These are phyloP conservation scores for Synergus umbraculus DNA, from an alignment of 2,888 invertebrate species.

Conservation along the genomic window DNA sequence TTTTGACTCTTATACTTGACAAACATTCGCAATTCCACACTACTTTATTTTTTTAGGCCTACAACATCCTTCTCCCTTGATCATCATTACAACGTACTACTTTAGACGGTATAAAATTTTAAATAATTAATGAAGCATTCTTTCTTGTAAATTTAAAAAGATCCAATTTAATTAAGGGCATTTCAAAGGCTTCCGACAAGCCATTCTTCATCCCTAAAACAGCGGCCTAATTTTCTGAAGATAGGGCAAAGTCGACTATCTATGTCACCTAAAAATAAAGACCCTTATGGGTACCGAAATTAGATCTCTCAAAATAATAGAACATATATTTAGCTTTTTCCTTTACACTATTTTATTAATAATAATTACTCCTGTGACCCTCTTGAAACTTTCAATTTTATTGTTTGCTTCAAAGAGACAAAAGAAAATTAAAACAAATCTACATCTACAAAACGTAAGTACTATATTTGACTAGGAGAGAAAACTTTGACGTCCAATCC, in stretches of 20 bases:
- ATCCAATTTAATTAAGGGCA: not conserved
- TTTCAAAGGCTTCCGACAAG: not conserved
- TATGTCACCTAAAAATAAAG: constrained; percentile 29
- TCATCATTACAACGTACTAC: not conserved
- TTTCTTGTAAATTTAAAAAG: not conserved
- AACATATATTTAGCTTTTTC: not conserved
- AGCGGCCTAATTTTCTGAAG: not conserved
- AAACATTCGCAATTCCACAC: not conserved
- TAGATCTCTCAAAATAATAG: not conserved
- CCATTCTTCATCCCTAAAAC: not conserved
- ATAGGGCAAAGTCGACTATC: not conserved
- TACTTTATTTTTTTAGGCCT: not conserved
- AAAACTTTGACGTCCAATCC: too few species aligned
- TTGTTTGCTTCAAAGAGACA: too few species aligned
- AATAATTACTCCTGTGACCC: not conserved
- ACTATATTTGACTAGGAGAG: too few species aligned
- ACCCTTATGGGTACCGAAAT: not conserved
- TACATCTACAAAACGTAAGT: too few species aligned
- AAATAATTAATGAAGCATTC: not conserved
- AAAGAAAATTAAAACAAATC: too few species aligned
- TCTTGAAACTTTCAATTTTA: not conserved
- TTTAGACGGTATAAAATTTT: not conserved
- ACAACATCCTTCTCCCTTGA: not conserved
- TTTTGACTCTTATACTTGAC: not conserved
- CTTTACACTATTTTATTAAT: not conserved